Percentiles rank a stretch among this genome's conserved stretches.
Evolutionary conservation across 2,888 invertebrate species (phyloP).

Genomic region (Synanthedon myopaeformis): DNA sequence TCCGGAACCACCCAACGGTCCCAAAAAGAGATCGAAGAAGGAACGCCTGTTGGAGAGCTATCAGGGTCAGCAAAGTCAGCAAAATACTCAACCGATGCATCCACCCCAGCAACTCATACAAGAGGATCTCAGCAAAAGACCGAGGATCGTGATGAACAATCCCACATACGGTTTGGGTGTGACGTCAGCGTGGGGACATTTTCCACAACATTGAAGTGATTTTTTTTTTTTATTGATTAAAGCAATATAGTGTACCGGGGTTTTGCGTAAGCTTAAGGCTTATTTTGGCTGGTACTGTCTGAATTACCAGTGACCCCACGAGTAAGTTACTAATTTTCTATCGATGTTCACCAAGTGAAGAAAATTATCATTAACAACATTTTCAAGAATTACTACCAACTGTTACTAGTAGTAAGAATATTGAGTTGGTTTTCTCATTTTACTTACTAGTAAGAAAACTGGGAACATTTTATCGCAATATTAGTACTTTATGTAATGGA

Average conservation of each 20-base stretch:
- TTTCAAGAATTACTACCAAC: too few relatives aligned
- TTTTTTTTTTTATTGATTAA: background rate
- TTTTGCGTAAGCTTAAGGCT: too few relatives aligned
- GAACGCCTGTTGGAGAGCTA: constrained; percentile 31
- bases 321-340: too few relatives aligned
- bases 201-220: constrained; percentile 38
- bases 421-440: too few relatives aligned
- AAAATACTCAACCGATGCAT: constrained; percentile 9
- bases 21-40: constrained; percentile 48
- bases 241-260: background rate
- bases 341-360: too few relatives aligned
- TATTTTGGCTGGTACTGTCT: too few relatives aligned
- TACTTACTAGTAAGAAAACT: too few relatives aligned
- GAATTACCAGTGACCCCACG: too few relatives aligned
- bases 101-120: constrained; percentile 18
- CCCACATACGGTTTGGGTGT: constrained; percentile 36
- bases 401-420: too few relatives aligned
- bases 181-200: constrained; percentile 50
- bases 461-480: too few relatives aligned
- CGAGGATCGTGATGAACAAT: constrained; percentile 36
- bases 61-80: constrained; percentile 8
- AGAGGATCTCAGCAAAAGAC: constrained; percentile 45
- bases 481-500: too few relatives aligned
- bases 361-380: too few relatives aligned
- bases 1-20: constrained; percentile 27